Evolutionary conservation across 2,888 invertebrate genomes (phyloP).

Genomic region (Eutolmus rufibarbis): DNA sequence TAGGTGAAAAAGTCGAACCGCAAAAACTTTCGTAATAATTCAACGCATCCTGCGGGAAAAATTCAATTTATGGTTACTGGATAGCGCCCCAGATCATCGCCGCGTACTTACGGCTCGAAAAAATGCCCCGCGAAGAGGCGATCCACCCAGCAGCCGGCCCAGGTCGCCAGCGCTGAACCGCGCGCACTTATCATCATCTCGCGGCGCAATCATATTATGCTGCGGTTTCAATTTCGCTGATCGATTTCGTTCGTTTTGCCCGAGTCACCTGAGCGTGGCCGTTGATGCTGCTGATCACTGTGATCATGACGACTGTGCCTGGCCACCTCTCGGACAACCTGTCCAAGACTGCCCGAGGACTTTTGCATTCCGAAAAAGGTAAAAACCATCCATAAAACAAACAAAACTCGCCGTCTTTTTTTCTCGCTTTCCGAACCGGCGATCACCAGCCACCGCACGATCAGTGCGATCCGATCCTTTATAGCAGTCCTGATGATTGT

Average conservation of each 20-base stretch:
- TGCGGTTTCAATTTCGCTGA: slow-evolving; percentile 35
- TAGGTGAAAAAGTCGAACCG: neutral
- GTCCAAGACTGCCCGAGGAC: slow-evolving; percentile 7
- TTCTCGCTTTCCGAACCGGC: neutral
- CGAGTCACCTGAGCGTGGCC: slow-evolving; percentile 9
- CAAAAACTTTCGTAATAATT: slow-evolving; percentile 28
- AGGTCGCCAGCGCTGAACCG: neutral
- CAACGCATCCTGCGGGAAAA: slow-evolving; percentile 27
- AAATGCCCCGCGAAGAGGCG: neutral
- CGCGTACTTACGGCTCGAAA: neutral
- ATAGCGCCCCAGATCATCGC: slow-evolving; percentile 23
- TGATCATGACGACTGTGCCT: neutral
- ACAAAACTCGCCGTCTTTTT: slow-evolving; percentile 28
- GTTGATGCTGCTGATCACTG: neutral
- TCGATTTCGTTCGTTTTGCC: slow-evolving; percentile 32
- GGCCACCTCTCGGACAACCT: slow-evolving; percentile 23
- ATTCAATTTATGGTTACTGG: slow-evolving; percentile 36
- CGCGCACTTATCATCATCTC: slow-evolving; percentile 22
- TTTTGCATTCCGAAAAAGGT: slow-evolving; percentile 23
- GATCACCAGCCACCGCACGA: slow-evolving; percentile 28
- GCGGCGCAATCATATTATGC: slow-evolving; percentile 19
- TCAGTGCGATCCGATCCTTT: slow-evolving; percentile 30
- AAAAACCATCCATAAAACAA: slow-evolving; percentile 44
- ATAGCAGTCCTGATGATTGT: slow-evolving; percentile 46
- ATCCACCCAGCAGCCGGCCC: neutral